Conservation (phyloP, 2,888 invertebrate species). For the Mechanitis messenoides region DNA sequence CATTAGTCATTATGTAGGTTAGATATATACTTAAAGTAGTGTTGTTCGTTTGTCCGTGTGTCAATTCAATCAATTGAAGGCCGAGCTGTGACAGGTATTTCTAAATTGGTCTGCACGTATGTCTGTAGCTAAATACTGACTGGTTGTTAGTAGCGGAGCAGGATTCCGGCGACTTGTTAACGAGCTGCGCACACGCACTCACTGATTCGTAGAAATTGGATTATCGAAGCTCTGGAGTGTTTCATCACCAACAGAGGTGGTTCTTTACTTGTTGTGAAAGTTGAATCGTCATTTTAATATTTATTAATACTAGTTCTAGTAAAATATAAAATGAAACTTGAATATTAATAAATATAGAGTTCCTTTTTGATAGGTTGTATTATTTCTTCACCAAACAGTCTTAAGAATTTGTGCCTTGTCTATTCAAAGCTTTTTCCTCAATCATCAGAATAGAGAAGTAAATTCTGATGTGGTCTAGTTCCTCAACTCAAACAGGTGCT, state of each 20-base stretch:
- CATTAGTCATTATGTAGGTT: no score
- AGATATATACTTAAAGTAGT: background rate
- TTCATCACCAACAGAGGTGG: conserved; percentile 8
- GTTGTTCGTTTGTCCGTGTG: conserved; percentile 5
- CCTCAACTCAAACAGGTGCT: no score
- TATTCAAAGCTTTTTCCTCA: no score
- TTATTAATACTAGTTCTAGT: no score
- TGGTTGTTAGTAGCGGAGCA: conserved; percentile 51
- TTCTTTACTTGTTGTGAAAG: background rate
- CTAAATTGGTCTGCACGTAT: conserved; percentile 33
- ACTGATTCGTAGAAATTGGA: conserved; percentile 50
- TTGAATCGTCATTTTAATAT: background rate
- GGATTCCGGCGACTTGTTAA: conserved; percentile 63
- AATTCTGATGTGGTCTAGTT: no score
- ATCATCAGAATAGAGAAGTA: no score
- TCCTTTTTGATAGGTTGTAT: no score
- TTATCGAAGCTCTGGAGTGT: conserved; percentile 32
- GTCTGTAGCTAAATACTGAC: conserved; percentile 37
- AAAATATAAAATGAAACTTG: no score
- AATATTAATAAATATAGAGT: no score
- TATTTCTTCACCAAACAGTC: no score
- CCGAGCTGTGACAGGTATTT: conserved; percentile 31
- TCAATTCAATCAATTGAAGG: conserved; percentile 19
- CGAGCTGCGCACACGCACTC: conserved; percentile 60
- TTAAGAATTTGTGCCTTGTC: no score